These are phyloP conservation scores for Tanypteryx hageni DNA, from an alignment of 2,888 invertebrate genomes.

Conservation along the genomic window DNA sequence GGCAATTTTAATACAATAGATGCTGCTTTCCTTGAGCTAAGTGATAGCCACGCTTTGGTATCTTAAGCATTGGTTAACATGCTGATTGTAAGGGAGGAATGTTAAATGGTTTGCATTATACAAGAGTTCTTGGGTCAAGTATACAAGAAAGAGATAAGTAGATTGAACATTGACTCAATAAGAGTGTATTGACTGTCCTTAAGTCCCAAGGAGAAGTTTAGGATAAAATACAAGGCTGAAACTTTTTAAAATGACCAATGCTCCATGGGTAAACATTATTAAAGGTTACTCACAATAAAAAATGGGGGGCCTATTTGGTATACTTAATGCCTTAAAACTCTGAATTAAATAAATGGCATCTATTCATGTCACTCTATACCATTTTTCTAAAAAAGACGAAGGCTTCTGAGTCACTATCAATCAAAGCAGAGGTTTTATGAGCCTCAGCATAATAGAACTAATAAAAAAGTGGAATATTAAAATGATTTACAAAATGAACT, in stretches of 20 bases:
- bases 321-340: background rate
- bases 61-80: slow-evolving; percentile 16
- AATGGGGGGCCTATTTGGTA: background rate
- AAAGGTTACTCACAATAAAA: background rate
- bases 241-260: background rate
- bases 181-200: slow-evolving; percentile 10
- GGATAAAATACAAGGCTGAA: background rate
- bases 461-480: background rate
- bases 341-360: no score
- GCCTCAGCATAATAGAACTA: background rate
- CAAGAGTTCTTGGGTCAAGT: background rate
- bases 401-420: background rate
- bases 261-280: background rate
- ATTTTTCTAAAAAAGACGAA: no score
- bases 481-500: background rate
- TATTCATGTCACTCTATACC: no score
- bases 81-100: background rate
- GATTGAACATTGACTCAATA: background rate
- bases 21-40: background rate
- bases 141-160: slow-evolving; percentile 12
- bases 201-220: background rate
- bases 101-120: background rate
- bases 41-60: slow-evolving; percentile 4
- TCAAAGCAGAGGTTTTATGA: background rate
- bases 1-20: background rate